Conservation (phyloP, 2,113 vertebrate genomes). For the Casuarius casuarius region DNA sequence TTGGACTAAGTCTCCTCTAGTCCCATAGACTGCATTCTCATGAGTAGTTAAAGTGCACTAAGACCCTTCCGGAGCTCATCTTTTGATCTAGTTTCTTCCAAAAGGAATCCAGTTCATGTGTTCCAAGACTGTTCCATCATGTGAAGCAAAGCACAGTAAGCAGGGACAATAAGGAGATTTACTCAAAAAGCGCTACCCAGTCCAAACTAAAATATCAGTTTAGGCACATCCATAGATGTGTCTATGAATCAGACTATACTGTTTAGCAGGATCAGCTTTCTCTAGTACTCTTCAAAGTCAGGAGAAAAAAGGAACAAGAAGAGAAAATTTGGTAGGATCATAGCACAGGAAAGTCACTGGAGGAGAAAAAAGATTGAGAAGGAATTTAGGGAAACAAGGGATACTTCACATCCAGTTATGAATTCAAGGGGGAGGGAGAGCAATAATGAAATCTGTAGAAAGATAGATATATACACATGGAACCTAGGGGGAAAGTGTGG, state of each 20-base stretch:
- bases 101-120: neutral
- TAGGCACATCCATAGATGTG: neutral
- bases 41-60: neutral
- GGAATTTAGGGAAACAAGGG: neutral
- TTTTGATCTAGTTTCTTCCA: neutral
- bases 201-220: neutral
- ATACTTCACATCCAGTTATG: neutral
- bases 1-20: neutral
- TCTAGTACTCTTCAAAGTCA: neutral
- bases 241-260: neutral
- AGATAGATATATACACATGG: neutral
- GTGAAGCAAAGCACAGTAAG: neutral
- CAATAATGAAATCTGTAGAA: neutral
- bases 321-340: neutral
- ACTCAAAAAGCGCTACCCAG: neutral
- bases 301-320: neutral
- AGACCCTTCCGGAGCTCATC: neutral
- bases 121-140: neutral
- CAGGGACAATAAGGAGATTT: neutral
- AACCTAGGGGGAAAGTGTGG: neutral
- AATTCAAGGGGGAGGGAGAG: neutral
- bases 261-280: neutral
- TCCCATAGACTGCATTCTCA: neutral
- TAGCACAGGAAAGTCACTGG: neutral
- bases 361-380: neutral